Evolutionary conservation across 2,888 invertebrate species (phyloP), one percentile per base, ranked within the genome.

Genomic region (Cotesia congregata): DNA sequence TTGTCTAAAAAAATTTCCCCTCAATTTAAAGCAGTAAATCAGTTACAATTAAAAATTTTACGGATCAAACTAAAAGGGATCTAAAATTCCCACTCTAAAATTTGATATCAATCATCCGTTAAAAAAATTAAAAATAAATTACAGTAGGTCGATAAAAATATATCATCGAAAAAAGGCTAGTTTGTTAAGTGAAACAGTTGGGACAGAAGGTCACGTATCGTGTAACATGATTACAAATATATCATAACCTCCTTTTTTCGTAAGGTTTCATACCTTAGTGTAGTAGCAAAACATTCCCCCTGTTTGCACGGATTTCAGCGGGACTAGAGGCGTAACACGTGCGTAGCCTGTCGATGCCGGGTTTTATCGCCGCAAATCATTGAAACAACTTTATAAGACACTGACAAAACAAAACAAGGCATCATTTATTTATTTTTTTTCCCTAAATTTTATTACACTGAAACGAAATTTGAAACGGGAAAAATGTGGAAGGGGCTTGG

Each of bases 141-240:
- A 30, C 20, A 38, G 7, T 30, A 65, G 4, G 65, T 30, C 12
- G 20, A 30, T 15, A 39, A 61, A 38, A 40, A 70, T 20, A 60
- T 50, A 61, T 71, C 9, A 62, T 77, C 81, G 80, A 81, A 80
- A 77, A 70, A 78, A 77, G 72, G 77, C 83, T 83, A 82, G 85
- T 88, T 87, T 87, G 86, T 88, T 87, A 88, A 82, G 71, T 80
- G 86, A 84, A 83, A 84, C 86, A 88, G 87, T 88, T 88, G 88
- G 87, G 87, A 87, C 84, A 84, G 87, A 88, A 86, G 83, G 87
- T 86, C 88, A 87, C 87, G 88, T 87, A 85, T 83, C 77, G 82
- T 78, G 83, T 85, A 87, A 88, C 86, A 83, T 85, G 88, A 88
- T 88, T 88, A 88, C 88, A 88, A 88, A 88, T 88, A 88, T 88